These are phyloP conservation scores for Abramis brama DNA, from an alignment of 2,113 vertebrate genomes.

Conservation along the genomic window DNA sequence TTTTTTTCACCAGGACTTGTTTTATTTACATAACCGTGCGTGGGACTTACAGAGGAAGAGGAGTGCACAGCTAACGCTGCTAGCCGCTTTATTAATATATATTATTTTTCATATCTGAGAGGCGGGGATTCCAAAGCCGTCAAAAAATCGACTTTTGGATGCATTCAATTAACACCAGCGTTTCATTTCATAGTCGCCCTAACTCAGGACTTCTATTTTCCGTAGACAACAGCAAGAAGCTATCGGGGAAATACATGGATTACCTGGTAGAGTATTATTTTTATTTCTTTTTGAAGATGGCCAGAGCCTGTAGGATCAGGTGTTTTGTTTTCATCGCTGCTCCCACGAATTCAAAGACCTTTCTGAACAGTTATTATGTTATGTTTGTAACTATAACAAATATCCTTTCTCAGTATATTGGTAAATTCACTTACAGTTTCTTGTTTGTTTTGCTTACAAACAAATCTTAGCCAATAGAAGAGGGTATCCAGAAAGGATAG, in stretches of 20 bases:
- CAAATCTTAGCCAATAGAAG: neutral
- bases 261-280: constrained; percentile 56
- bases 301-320: neutral
- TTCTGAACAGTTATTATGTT: neutral
- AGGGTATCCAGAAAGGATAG: neutral
- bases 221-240: constrained; percentile 41
- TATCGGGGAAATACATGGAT: constrained; percentile 57
- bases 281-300: constrained; percentile 12
- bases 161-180: constrained; percentile 46
- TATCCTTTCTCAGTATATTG: neutral
- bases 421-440: constrained; percentile 1
- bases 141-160: constrained; percentile 47
- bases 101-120: constrained; percentile 49
- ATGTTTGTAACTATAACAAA: neutral
- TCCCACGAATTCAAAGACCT: neutral
- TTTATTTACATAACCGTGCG: neutral
- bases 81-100: constrained; percentile 31
- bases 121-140: constrained; percentile 52
- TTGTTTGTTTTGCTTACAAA: constrained; percentile 20
- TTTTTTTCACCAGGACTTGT: neutral
- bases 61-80: constrained; percentile 28
- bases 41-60: neutral
- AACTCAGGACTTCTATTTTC: constrained; percentile 38
- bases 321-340: constrained; percentile 20
- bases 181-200: constrained; percentile 28